These are phyloP conservation scores for Setophaga kirtlandii DNA, from an alignment of 2,113 vertebrate species.

Conservation along the genomic window DNA sequence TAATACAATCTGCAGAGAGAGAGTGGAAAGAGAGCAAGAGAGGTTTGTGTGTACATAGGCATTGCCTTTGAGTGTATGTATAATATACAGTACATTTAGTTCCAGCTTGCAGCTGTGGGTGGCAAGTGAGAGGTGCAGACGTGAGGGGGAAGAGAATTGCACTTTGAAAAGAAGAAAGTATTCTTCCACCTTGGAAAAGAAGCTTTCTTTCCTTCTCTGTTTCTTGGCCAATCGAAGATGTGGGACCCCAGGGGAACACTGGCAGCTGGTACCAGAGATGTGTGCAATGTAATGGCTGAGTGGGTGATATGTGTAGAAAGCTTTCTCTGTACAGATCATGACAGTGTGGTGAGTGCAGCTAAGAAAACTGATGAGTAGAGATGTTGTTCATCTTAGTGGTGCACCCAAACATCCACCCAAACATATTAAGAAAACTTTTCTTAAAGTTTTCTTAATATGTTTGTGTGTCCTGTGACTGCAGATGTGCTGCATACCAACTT, in stretches of 20 bases:
- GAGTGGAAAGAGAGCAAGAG: not conserved
- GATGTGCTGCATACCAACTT: not conserved
- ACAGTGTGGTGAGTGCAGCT: not conserved
- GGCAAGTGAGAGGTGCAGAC: slow-evolving; percentile 8
- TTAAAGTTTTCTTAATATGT: not conserved
- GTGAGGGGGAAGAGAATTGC: slow-evolving; percentile 8
- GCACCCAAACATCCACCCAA: not conserved
- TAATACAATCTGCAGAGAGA: slow-evolving; percentile 66
- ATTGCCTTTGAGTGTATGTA: slow-evolving; percentile 27
- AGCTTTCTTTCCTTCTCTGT: not conserved
- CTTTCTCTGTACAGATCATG: not conserved
- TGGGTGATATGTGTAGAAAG: not conserved
- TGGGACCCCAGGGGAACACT: not conserved
- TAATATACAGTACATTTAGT: slow-evolving; percentile 49
- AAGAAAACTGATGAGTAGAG: not conserved
- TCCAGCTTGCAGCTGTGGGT: slow-evolving; percentile 54
- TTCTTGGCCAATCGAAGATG: not conserved
- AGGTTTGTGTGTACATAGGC: not conserved
- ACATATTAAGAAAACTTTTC: not conserved
- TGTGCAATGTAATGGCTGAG: not conserved
- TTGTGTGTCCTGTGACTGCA: not conserved
- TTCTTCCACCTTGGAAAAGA: not conserved
- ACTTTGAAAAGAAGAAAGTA: not conserved
- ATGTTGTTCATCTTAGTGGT: not conserved
- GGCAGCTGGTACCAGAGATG: not conserved